Percentiles rank a stretch among this genome's conserved stretches.
phyloP scores from a whole-genome alignment of 2,113 vertebrate genomes.

The Saccopteryx bilineata region DNA sequence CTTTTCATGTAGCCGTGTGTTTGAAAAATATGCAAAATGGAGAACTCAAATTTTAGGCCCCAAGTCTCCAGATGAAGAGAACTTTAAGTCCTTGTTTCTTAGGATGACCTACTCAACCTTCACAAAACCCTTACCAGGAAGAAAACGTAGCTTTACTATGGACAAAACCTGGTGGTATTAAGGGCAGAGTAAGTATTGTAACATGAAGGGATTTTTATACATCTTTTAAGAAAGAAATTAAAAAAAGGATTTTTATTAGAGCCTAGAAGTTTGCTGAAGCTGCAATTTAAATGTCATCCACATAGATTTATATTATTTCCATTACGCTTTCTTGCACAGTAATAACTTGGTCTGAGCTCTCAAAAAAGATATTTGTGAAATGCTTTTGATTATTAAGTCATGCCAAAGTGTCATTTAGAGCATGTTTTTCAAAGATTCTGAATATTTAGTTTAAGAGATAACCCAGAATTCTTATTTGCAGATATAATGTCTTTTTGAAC shows the following conservation, averaged over 20 bases:
- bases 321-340: background rate
- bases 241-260: constrained; percentile 31
- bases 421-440: background rate
- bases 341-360: constrained; percentile 17
- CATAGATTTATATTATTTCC: constrained; percentile 26
- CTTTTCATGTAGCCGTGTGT: background rate
- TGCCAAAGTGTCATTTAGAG: background rate
- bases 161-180: background rate
- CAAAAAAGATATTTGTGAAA: background rate
- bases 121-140: background rate
- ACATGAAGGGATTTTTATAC: background rate
- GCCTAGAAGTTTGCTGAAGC: background rate
- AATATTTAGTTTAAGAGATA: constrained; percentile 25
- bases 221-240: constrained; percentile 33
- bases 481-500: background rate
- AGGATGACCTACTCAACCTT: background rate
- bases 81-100: background rate
- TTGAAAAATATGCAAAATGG: constrained; percentile 31
- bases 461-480: constrained; percentile 21
- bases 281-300: constrained; percentile 23
- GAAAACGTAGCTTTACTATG: background rate
- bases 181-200: background rate
- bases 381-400: constrained; percentile 15
- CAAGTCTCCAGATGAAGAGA: background rate
- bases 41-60: constrained; percentile 5